Evolutionary conservation across 2,113 vertebrate genomes (phyloP).

Genomic region (Lampris megalopsis): DNA sequence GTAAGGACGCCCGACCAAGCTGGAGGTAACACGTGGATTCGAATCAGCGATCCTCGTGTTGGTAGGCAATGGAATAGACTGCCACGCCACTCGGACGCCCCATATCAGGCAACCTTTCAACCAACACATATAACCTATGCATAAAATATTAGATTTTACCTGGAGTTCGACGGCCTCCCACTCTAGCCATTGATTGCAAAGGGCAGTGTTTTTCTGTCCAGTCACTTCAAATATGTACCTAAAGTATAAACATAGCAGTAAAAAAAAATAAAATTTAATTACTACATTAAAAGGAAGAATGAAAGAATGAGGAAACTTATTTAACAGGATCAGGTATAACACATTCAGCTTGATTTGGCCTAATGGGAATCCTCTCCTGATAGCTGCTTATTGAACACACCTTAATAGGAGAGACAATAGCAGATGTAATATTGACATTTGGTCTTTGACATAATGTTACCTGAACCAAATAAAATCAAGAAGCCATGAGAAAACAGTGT

Average conservation of each 20-base stretch:
- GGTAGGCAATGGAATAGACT: too few relatives aligned
- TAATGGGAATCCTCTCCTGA: neutral
- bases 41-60: too few relatives aligned
- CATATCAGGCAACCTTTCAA: too few relatives aligned
- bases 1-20: too few relatives aligned
- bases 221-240: conserved; percentile 89
- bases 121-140: too few relatives aligned
- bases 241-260: neutral
- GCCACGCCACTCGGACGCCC: too few relatives aligned
- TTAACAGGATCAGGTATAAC: neutral
- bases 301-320: neutral
- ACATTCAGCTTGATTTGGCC: neutral
- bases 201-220: conserved; percentile 81
- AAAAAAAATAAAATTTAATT: neutral
- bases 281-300: neutral
- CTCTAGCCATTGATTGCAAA: conserved; percentile 90
- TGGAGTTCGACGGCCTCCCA: conserved; percentile 92
- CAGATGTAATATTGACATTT: neutral
- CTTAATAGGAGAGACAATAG: too few relatives aligned
- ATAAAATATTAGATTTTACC: conserved; percentile 71
- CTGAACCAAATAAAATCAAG: neutral
- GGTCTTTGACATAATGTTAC: neutral
- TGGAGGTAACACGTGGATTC: too few relatives aligned
- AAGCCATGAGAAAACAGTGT: neutral
- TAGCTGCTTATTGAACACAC: neutral